These are phyloP conservation scores for Ptilonorhynchus violaceus DNA, from an alignment of 2,113 vertebrate species.

Conservation along the genomic window DNA sequence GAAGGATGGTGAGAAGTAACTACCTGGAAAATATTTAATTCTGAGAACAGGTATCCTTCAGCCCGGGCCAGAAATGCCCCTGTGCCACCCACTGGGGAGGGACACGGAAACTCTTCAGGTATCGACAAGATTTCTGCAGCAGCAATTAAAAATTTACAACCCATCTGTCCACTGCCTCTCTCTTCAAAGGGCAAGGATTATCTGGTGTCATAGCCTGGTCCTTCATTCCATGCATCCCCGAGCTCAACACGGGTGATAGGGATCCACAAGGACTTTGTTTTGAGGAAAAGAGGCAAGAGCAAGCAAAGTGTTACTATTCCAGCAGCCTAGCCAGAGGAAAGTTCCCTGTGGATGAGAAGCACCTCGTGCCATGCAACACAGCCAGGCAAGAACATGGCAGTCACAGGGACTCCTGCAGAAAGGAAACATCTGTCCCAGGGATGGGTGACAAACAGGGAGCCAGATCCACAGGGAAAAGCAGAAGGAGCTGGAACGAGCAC, in stretches of 20 bases:
- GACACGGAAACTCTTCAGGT: not conserved
- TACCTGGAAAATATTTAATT: not conserved
- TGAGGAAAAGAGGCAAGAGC: not conserved
- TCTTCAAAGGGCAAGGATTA: not conserved
- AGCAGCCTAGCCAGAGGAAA: not conserved
- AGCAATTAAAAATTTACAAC: not conserved
- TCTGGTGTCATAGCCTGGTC: not conserved
- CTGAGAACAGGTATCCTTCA: not conserved
- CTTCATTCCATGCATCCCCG: fast-evolving
- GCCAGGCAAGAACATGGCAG: not conserved
- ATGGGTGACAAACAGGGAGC: not conserved
- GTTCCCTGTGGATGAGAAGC: not conserved
- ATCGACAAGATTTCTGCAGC: not conserved
- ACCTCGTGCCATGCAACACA: not conserved
- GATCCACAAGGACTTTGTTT: not conserved
- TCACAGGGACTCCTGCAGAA: not conserved
- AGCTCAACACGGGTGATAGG: not conserved
- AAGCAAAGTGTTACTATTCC: not conserved
- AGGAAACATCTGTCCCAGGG: fast-evolving
- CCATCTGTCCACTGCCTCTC: not conserved
- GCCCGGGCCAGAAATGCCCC: not conserved
- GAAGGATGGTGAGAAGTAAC: fast-evolving
- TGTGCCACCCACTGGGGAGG: not conserved
- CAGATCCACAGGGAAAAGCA: not conserved
- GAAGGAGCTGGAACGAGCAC: not conserved